Evolutionary conservation across 1,140 invertebrate species (phyloP), one percentile per base, ranked within the genome.

Genomic region (Listronotus bonariensis): DNA sequence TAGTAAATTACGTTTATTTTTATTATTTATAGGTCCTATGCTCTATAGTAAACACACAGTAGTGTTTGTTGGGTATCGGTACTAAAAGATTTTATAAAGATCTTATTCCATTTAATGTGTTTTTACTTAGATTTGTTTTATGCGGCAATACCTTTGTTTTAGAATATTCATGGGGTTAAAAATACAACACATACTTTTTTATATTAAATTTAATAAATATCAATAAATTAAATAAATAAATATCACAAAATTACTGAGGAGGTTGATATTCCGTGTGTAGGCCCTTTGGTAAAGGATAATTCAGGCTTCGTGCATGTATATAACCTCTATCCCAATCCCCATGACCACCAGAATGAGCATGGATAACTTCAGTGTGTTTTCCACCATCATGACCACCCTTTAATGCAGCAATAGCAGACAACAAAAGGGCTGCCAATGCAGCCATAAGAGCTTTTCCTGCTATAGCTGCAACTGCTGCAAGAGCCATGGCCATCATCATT

Each of bases 401-500:
- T 6, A 92, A 76, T 0, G 89, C 89, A 17, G 91, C 84, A 31
- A 92, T 86, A 0, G 87, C 89, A 0, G 90, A 89, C 0, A 92
- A 78, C 0, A 87, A 82, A 18, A 90, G 72, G 0, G 88, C 87
- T 67, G 91, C 92, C 6, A 92, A 76, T 0, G 89, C 89, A 17
- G 91, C 84, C 38, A 93, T 86, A 9, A 92, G 74, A 2, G 91
- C 91, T 78, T 92, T 92, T 11, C 91, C 91, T 5, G 90, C 90
- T 1, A 92, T 78, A 42, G 90, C 79, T 0, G 90, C 90, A 1
- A 93, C 76, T 0, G 86, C 88, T 17, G 88, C 89, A 56, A 92
- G 80, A 9, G 86, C 90, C 8, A 92, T 72, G 0, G 89, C 88
- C 70, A 89, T 86, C 0, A 92, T 73, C 0, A 89, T 91, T 80